Conservation (phyloP, 2,888 invertebrate species). For the Andrena camellia region DNA sequence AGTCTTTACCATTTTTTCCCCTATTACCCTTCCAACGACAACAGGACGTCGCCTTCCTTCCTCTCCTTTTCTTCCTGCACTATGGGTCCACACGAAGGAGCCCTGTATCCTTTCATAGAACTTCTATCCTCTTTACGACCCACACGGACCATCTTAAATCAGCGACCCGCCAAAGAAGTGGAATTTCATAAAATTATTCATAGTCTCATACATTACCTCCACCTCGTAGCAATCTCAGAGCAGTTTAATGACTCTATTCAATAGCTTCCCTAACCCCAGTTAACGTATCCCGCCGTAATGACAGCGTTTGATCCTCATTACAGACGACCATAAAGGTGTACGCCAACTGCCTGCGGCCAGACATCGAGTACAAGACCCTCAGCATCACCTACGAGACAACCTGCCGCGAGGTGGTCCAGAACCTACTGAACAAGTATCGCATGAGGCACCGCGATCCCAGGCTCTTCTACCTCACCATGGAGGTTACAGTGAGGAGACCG, state of each 20-base stretch:
- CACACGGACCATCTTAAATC: neutral
- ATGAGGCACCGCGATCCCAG: constrained; percentile 97
- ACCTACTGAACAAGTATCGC: constrained; percentile 94
- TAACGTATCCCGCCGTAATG: constrained; percentile 20
- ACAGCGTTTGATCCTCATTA: constrained; percentile 72
- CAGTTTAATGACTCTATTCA: constrained; percentile 38
- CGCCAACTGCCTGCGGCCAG: constrained; percentile 94
- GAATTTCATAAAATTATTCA: neutral
- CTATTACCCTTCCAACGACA: constrained; percentile 37
- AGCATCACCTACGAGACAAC: constrained; percentile 95
- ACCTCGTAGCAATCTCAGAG: neutral
- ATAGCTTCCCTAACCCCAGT: neutral
- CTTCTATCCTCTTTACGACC: neutral
- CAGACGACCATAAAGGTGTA: constrained; percentile 97
- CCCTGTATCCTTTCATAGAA: constrained; percentile 29
- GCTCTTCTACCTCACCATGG: constrained; percentile 97
- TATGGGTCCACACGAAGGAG: neutral
- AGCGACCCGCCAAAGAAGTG: constrained; percentile 3
- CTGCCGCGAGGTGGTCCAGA: constrained; percentile 94
- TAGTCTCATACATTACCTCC: neutral
- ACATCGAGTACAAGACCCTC: constrained; percentile 98
- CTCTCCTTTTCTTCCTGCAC: constrained; percentile 22
- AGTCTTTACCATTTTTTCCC: constrained; percentile 42
- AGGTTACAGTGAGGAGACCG: constrained; percentile 94
- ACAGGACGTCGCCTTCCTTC: constrained; percentile 57